Base-by-base conservation (phyloP, 2,113 vertebrate genomes). In the Crotalus helleri region DNA sequence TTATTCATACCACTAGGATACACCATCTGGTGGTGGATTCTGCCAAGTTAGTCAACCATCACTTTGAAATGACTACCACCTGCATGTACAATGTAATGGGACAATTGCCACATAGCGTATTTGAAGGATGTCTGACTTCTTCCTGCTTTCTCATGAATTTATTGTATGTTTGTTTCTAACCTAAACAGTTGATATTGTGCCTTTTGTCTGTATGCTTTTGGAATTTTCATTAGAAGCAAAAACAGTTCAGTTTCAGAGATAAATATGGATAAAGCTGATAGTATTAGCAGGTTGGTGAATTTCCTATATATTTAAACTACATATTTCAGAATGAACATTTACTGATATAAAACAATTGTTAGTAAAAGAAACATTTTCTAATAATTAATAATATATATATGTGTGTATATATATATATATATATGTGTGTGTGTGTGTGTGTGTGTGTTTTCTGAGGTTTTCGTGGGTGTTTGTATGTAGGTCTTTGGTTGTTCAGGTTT, bases 1-100 rank as follows among this genome's bases (percentile, higher is more conserved):
- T 93, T 90, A 93, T 93, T 93, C 92, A 93, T 90, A 87, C 81
- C 49, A 93, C 74, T 90, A 86, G 81, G 89, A 93, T 61, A 90
- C 89, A 90, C 92, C 92, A 93, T 93, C 92, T 93, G 92, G 44
- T 93, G 74, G 49, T 87, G n/a, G 61, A 87, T 90, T 46, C 81
- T 90, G 92, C 92, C 92, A 93, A 93, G 89, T 90, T 93, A 93
- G 92, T 93, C 92, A 93, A 93, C 92, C 92, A 93, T 93, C 89
- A 90, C 92, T 86, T 90, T 64, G 61, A 90, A 93, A 90, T 90
- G 92, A 93, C 89, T 93, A 58, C 92, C 92, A 93, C 92, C 88
- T 93, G 92, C 49, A 93, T 87, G 81, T 57, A 64, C 51, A 92
- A 90, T 59, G 49, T 90, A 90, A 90, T 87, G 81, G 89, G 89